Conservation (phyloP, 23 tunicate genomes). For the Ciona savignyi region DNA sequence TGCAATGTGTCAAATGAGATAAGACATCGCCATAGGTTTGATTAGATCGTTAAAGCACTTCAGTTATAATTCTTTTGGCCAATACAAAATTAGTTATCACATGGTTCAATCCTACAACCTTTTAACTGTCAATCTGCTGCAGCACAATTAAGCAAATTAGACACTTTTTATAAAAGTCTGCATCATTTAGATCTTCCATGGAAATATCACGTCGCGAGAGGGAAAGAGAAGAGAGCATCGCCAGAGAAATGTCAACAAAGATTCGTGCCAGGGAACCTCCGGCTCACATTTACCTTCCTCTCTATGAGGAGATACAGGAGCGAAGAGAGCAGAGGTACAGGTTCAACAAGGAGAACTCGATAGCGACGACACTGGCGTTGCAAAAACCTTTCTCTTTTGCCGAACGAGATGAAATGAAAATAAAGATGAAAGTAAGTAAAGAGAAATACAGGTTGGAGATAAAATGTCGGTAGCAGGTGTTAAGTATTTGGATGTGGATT, state of each 20-base stretch:
- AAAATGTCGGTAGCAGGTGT: too few relatives aligned
- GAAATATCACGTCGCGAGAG: conserved; percentile 35
- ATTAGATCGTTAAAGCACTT: too few relatives aligned
- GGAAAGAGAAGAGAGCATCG: conserved; percentile 9
- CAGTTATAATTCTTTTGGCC: neutral
- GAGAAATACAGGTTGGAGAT: too few relatives aligned
- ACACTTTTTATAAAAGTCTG: neutral
- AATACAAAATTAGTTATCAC: neutral
- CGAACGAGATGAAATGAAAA: conserved; percentile 40
- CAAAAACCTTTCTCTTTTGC: conserved; percentile 77
- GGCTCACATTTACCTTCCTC: conserved; percentile 74
- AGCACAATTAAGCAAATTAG: neutral
- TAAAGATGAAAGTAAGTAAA: conserved; percentile 27
- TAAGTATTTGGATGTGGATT: too few relatives aligned
- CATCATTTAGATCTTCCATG: conserved; percentile 35
- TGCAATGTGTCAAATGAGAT: too few relatives aligned
- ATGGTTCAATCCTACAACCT: neutral
- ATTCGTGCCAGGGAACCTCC: conserved; percentile 72
- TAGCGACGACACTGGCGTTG: conserved; percentile 42
- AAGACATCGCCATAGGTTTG: too few relatives aligned
- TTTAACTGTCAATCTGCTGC: neutral
- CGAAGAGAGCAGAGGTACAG: conserved; percentile 70
- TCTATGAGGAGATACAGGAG: conserved; percentile 72
- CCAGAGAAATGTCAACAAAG: neutral
- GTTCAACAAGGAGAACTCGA: conserved; percentile 51